Percentiles rank a stretch among this genome's conserved stretches.
These are phyloP conservation scores for Bombus waltoni DNA, from an alignment of 1,140 invertebrate species.

Conservation along the genomic window DNA sequence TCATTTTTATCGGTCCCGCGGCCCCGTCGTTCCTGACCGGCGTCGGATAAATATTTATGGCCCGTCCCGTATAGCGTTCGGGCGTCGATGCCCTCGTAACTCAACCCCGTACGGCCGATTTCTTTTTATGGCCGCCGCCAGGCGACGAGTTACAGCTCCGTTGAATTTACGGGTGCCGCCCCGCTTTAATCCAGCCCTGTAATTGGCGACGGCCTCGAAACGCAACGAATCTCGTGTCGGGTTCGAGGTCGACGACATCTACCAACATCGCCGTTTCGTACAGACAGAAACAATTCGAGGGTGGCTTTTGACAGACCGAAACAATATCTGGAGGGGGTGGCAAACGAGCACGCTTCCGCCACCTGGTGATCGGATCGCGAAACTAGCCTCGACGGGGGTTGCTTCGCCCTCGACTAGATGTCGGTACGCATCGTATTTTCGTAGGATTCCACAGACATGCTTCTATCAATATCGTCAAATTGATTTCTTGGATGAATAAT, in stretches of 20 bases:
- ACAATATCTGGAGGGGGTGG: background rate
- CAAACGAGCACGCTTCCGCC: conserved; percentile 45
- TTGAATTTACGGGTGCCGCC: conserved; percentile 2
- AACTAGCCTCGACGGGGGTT: conserved; percentile 39
- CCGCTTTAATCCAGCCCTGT: conserved; percentile 27
- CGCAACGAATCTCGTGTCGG: background rate
- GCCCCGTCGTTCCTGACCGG: conserved; percentile 46
- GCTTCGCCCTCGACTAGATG: conserved; percentile 40
- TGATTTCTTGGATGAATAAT: conserved; percentile 21
- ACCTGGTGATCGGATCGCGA: conserved; percentile 28
- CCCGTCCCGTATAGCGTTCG: conserved; percentile 15
- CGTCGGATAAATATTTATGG: conserved; percentile 64
- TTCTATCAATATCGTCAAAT: conserved; percentile 7
- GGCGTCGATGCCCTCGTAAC: conserved; percentile 49
- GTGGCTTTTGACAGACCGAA: background rate
- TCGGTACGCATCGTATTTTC: conserved; percentile 39
- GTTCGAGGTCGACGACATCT: conserved; percentile 12
- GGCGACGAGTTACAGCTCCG: conserved; percentile 6
- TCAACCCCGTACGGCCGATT: conserved; percentile 46
- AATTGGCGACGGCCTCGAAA: conserved; percentile 4
- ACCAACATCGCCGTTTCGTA: background rate
- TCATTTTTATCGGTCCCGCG: conserved; percentile 58
- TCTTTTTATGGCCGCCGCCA: conserved; percentile 45
- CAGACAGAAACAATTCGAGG: background rate
- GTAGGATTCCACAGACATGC: background rate